Percentiles rank a stretch among this genome's conserved stretches.
phyloP scores from a whole-genome alignment of 2,888 invertebrate genomes.

The Caenorhabditis plicata region DNA sequence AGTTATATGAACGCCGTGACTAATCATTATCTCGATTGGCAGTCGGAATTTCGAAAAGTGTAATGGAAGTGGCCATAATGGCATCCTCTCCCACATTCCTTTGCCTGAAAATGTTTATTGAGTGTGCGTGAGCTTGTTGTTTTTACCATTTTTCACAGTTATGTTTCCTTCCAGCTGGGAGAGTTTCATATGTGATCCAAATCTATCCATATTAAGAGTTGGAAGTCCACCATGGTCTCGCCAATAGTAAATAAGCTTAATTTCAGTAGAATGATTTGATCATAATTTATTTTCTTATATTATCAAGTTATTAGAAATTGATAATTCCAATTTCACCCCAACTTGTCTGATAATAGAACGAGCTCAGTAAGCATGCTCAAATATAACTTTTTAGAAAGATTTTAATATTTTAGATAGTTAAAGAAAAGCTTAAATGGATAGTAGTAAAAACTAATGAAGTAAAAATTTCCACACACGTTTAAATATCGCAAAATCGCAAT shows the following conservation, averaged over 20 bases:
- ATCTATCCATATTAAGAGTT: slow-evolving; percentile 24
- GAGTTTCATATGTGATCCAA: slow-evolving; percentile 30
- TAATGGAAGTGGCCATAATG: slow-evolving; percentile 40
- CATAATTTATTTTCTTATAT: not conserved
- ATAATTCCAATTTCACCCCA: too few species aligned
- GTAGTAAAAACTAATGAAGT: too few species aligned
- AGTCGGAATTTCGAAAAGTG: slow-evolving; percentile 43
- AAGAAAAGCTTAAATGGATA: too few species aligned
- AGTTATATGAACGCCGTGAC: slow-evolving; percentile 39
- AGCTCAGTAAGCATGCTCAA: too few species aligned
- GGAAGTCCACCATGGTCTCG: slow-evolving; percentile 40
- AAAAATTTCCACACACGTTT: too few species aligned
- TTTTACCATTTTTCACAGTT: slow-evolving; percentile 33
- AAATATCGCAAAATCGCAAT: too few species aligned
- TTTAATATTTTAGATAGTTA: too few species aligned
- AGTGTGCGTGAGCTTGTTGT: not conserved
- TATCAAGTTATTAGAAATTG: too few species aligned
- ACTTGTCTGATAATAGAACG: too few species aligned
- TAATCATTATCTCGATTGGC: slow-evolving; percentile 41
- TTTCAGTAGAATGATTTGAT: too few species aligned
- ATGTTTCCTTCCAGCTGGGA: slow-evolving; percentile 24
- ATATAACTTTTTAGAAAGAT: too few species aligned
- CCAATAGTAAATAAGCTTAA: slow-evolving; percentile 36
- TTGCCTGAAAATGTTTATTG: slow-evolving; percentile 7
- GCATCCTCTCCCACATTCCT: slow-evolving; percentile 38